phyloP scores from a whole-genome alignment of 1,140 invertebrate species.

The Lordiphosa mommai region DNA sequence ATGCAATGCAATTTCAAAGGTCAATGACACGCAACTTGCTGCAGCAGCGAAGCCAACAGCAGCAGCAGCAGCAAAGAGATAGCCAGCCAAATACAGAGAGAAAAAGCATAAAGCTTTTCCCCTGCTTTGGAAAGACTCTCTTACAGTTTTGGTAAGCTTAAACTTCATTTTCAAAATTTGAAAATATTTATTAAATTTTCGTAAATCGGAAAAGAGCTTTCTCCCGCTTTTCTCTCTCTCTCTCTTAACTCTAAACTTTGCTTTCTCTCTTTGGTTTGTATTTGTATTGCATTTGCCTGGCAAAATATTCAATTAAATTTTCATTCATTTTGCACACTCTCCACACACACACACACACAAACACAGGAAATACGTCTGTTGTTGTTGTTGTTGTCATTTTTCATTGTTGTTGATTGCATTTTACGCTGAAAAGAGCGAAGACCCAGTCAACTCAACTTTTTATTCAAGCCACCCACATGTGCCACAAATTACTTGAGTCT shows the following conservation, averaged over 20 bases:
- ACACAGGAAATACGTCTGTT: slow-evolving; percentile 65
- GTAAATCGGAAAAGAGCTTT: too few species aligned
- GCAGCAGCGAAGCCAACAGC: slow-evolving; percentile 4
- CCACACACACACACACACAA: slow-evolving; percentile 6
- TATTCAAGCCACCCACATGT: slow-evolving; percentile 62
- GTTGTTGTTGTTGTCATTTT: slow-evolving; percentile 46
- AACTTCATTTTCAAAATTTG: too few species aligned
- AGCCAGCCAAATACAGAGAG: slow-evolving; percentile 30
- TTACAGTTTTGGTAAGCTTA: background rate
- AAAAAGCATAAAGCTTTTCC: slow-evolving; percentile 21
- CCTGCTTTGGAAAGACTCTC: background rate
- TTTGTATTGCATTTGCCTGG: slow-evolving; percentile 29
- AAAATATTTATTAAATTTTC: too few species aligned
- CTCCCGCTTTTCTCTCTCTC: background rate
- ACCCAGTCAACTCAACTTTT: slow-evolving; percentile 14
- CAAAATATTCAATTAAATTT: slow-evolving; percentile 34
- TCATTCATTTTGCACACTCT: slow-evolving; percentile 54
- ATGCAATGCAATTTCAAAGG: slow-evolving; percentile 78
- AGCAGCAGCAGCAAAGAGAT: slow-evolving; percentile 18
- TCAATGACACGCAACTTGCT: slow-evolving; percentile 74
- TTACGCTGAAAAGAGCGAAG: slow-evolving; percentile 20
- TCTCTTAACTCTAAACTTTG: background rate
- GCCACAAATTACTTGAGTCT: slow-evolving; percentile 60
- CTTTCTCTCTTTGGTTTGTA: slow-evolving; percentile 15
- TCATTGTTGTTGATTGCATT: slow-evolving; percentile 73